phyloP scores from a whole-genome alignment of 2,888 invertebrate genomes.

The Acleris emargana region DNA sequence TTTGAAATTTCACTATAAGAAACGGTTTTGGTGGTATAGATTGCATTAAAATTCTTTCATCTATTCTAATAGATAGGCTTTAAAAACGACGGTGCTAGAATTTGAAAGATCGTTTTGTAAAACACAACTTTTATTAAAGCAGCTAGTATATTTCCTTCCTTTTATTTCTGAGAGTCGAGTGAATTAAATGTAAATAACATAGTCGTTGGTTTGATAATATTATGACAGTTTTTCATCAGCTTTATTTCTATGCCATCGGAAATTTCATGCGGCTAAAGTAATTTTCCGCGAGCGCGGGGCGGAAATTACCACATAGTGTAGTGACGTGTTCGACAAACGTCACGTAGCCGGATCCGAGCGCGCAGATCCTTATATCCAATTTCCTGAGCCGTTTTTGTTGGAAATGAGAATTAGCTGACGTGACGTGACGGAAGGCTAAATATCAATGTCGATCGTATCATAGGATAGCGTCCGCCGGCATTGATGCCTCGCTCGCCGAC shows the following conservation, averaged over 20 bases:
- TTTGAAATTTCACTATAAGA: no score
- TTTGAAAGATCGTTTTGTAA: no score
- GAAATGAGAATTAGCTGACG: conserved; percentile 81
- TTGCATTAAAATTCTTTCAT: no score
- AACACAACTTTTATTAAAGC: not conserved
- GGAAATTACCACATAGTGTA: conserved; percentile 84
- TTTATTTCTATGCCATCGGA: conserved; percentile 75
- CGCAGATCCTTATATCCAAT: conserved; percentile 83
- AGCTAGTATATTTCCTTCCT: not conserved
- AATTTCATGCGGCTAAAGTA: conserved; percentile 82
- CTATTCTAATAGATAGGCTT: no score
- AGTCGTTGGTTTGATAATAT: conserved; percentile 17
- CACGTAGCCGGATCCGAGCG: conserved; percentile 80
- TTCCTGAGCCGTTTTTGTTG: conserved; percentile 81
- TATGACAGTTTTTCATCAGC: conserved; percentile 57
- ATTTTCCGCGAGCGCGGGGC: conserved; percentile 80
- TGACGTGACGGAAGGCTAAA: conserved; percentile 77
- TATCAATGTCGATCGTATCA: conserved; percentile 68
- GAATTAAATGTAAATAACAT: not conserved
- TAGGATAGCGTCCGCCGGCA: conserved; percentile 36
- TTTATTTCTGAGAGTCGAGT: not conserved
- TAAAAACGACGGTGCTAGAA: no score
- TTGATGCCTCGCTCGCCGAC: conserved; percentile 27
- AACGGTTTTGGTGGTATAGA: no score
- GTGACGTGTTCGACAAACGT: conserved; percentile 83